Evolutionary conservation across 2,113 vertebrate species (phyloP).

Genomic region (zebrafish (Danio rerio)): DNA sequence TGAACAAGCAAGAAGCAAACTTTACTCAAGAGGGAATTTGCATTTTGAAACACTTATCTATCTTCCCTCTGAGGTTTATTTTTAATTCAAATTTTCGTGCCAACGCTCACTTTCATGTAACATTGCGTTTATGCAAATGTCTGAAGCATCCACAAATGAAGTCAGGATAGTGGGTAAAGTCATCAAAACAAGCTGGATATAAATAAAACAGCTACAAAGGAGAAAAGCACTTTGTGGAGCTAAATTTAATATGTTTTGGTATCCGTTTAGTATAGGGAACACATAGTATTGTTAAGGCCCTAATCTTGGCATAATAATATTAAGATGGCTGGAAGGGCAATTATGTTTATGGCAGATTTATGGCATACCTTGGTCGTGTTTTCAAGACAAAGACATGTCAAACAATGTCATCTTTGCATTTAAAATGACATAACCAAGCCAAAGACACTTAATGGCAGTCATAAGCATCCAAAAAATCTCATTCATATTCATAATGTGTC

Average conservation of each 20-base stretch:
- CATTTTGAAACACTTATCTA: constrained; percentile 2
- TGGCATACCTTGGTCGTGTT: too few species aligned
- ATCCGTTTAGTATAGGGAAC: too few species aligned
- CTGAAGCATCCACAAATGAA: neutral
- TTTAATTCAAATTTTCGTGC: neutral
- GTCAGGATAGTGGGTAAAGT: constrained; percentile 13
- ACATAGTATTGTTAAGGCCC: too few species aligned
- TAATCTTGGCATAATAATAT: too few species aligned
- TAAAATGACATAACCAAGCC: too few species aligned
- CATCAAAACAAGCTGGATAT: neutral
- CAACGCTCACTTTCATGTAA: neutral
- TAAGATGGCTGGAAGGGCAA: too few species aligned
- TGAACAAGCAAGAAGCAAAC: constrained; percentile 12
- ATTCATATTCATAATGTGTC: too few species aligned
- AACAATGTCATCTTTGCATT: too few species aligned
- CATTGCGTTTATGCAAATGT: constrained; percentile 21
- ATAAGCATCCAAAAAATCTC: too few species aligned
- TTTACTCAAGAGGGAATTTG: neutral
- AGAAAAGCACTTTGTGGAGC: neutral
- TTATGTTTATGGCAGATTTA: too few species aligned
- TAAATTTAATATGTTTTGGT: neutral
- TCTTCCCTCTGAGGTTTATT: constrained; percentile 5
- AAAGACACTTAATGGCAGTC: too few species aligned
- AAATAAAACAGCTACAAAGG: constrained; percentile 7
- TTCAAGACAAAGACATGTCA: too few species aligned